A percentile compares a stretch with the other conserved stretches of the same genome.
phyloP scores from a whole-genome alignment of 2,797 vertebrate species.

The Ceryle rudis region DNA sequence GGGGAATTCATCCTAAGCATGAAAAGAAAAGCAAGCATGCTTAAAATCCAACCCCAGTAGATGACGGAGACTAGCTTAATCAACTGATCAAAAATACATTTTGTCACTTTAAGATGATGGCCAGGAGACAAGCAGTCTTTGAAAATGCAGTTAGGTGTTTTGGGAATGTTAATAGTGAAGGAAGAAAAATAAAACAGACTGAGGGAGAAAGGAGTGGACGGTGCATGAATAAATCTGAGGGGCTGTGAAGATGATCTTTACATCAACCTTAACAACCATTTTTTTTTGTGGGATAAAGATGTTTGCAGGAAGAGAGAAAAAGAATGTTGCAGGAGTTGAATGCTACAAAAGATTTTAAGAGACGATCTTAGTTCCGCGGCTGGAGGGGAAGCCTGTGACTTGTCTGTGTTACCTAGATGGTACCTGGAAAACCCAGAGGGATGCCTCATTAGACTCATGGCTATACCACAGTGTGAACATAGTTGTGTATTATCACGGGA shows the following conservation, averaged over 20 bases:
- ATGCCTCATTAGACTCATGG: background rate
- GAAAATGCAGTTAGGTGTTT: background rate
- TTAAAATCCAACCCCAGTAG: background rate
- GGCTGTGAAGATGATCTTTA: background rate
- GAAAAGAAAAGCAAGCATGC: background rate
- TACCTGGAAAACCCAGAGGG: background rate
- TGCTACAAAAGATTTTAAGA: background rate
- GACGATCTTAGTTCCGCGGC: background rate
- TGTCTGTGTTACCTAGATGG: background rate
- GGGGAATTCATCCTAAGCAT: background rate
- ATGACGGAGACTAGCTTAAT: background rate
- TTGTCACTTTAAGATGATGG: background rate
- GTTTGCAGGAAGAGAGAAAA: background rate
- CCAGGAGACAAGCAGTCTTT: background rate
- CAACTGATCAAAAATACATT: background rate
- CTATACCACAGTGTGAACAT: accelerated
- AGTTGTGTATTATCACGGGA: background rate
- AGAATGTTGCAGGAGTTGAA: background rate
- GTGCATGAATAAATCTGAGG: background rate
- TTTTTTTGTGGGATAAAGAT: background rate
- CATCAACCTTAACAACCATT: background rate
- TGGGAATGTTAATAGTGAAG: background rate
- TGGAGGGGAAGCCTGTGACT: background rate
- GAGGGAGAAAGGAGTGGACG: background rate
- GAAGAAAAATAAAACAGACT: accelerated